Percentiles rank a stretch among this genome's conserved stretches.
phyloP scores from a whole-genome alignment of 2,888 invertebrate genomes.

The Lycia hirtaria region DNA sequence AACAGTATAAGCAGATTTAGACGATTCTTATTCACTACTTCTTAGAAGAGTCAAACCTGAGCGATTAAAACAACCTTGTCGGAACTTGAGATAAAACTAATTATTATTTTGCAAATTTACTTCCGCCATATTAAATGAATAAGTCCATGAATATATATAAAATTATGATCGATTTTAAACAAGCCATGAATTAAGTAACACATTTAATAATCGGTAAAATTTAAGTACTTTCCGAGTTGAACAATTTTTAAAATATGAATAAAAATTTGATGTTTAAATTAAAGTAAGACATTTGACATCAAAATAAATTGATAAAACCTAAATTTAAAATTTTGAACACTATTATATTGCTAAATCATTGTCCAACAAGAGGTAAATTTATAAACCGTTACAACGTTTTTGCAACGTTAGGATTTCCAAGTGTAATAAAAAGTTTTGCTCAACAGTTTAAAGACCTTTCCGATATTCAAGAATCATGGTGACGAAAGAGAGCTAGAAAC shows the following conservation, averaged over 20 bases:
- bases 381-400: not conserved
- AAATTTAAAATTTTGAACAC: no score
- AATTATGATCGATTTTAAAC: not conserved
- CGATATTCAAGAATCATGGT: not conserved
- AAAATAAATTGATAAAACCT: not conserved
- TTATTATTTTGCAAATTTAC: not conserved
- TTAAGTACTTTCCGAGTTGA: no score
- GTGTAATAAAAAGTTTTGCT: slow-evolving; percentile 2
- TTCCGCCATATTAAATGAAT: slow-evolving; percentile 19
- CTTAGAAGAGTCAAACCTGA: no score
- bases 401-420: not conserved
- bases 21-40: no score
- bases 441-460: not conserved
- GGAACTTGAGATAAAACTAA: not conserved
- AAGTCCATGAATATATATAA: not conserved
- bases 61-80: no score
- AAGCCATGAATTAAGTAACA: not conserved
- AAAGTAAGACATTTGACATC: no score
- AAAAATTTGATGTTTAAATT: no score
- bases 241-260: no score
- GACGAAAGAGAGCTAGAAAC: not conserved
- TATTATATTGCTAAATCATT: no score
- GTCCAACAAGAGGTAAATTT: no score
- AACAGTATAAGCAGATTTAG: no score
- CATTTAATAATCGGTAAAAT: no score